These are phyloP conservation scores for Theodoxus fluviatilis DNA, from an alignment of 2,888 invertebrate species.

Conservation along the genomic window DNA sequence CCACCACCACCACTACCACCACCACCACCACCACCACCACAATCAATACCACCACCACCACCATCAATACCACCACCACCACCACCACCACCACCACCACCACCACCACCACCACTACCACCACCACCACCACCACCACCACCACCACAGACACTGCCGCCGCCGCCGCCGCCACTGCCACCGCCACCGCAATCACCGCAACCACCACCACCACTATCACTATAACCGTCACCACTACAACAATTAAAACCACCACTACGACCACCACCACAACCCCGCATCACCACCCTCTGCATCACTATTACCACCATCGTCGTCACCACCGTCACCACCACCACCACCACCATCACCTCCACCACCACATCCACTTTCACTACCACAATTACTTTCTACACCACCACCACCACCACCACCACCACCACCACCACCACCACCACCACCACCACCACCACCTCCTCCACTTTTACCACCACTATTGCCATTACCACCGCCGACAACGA, in stretches of 20 bases:
- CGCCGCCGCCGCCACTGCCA: not conserved
- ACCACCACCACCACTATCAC: not conserved
- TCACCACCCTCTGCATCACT: not conserved
- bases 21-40: not conserved
- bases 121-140: not conserved
- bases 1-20: conserved; percentile 19
- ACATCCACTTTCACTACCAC: not conserved
- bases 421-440: not conserved
- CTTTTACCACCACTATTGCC: not conserved
- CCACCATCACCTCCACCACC: not conserved
- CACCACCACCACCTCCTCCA: not conserved
- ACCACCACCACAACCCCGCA: not conserved
- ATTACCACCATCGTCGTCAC: not conserved
- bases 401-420: not conserved
- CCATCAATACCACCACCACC: not conserved
- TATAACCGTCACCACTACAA: not conserved
- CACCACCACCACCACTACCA: not conserved
- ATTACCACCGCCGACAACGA: not conserved
- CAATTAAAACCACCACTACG: not conserved
- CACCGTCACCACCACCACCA: not conserved
- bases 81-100: conserved; percentile 11
- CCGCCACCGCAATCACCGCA: not conserved
- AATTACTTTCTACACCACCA: not conserved
- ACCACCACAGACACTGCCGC: not conserved
- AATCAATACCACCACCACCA: not conserved